These are phyloP conservation scores for Lithophane ornitopus DNA, from an alignment of 2,888 invertebrate species.

Conservation along the genomic window DNA sequence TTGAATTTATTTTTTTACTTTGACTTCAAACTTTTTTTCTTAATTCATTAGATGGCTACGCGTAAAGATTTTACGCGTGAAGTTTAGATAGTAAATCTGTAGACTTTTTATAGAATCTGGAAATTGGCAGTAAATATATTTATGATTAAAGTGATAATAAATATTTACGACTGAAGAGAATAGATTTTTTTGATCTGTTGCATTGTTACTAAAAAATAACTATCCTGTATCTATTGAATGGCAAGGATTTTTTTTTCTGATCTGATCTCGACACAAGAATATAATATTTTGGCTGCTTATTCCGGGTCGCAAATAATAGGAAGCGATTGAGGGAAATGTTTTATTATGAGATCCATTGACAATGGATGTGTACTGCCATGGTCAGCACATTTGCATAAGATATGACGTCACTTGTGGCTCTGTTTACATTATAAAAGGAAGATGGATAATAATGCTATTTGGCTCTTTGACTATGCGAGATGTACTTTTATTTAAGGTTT, in stretches of 20 bases:
- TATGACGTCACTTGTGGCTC: conserved; percentile 20
- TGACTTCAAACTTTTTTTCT: conserved; percentile 40
- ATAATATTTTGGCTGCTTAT: conserved; percentile 34
- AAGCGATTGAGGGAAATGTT: conserved; percentile 48
- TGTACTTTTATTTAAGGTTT: conserved; percentile 8
- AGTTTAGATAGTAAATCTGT: conserved; percentile 54
- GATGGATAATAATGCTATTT: conserved; percentile 18
- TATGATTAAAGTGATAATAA: conserved; percentile 56
- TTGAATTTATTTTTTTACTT: background rate
- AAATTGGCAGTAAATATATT: conserved; percentile 61
- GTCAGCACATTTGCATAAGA: conserved; percentile 51
- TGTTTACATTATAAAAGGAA: conserved; percentile 35
- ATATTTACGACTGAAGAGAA: conserved; percentile 49
- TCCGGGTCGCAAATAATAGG: conserved; percentile 35
- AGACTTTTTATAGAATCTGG: conserved; percentile 52
- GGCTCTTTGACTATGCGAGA: conserved; percentile 10
- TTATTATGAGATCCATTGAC: conserved; percentile 44
- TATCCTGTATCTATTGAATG: background rate
- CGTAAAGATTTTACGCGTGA: conserved; percentile 56
- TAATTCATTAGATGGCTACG: conserved; percentile 33
- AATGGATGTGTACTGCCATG: conserved; percentile 36
- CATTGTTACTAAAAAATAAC: conserved; percentile 12
- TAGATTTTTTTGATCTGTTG: conserved; percentile 43
- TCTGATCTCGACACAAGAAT: conserved; percentile 24
- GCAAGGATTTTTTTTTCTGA: conserved; percentile 27